These are phyloP conservation scores for Sebastes variabilis DNA, from an alignment of 2,797 vertebrate species.

Conservation along the genomic window DNA sequence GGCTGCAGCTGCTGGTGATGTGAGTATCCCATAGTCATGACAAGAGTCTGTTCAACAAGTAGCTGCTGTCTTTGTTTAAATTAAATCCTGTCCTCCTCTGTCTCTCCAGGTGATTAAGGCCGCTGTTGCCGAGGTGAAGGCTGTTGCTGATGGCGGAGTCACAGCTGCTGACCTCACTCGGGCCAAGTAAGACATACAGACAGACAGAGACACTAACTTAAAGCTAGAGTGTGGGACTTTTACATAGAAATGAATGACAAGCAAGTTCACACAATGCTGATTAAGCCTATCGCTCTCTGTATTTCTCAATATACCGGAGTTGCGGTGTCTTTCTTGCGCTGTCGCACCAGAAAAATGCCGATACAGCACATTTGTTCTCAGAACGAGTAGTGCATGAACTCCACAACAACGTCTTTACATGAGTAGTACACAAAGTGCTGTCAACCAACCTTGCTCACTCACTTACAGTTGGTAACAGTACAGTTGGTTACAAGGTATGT, in stretches of 20 bases:
- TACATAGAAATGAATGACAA: too few species aligned
- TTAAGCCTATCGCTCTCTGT: not conserved
- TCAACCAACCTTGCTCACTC: too few species aligned
- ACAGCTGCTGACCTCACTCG: constrained; percentile 84
- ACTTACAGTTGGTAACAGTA: too few species aligned
- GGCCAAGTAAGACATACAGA: constrained; percentile 89
- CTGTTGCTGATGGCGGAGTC: constrained; percentile 87
- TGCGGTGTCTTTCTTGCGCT: not conserved
- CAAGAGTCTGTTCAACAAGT: not conserved
- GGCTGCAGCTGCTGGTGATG: constrained; percentile 82
- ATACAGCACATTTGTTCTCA: too few species aligned
- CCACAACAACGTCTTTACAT: not conserved
- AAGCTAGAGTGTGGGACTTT: not conserved
- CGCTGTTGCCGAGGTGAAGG: constrained; percentile 88
- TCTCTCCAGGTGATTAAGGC: constrained; percentile 90
- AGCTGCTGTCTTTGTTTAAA: not conserved
- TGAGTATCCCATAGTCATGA: constrained; percentile 72
- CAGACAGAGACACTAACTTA: not conserved
- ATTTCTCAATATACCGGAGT: not conserved
- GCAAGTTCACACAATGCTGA: not conserved
- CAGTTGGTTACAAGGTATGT: too few species aligned
- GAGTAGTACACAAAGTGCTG: too few species aligned
- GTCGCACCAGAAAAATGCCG: not conserved
- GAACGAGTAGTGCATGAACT: too few species aligned
- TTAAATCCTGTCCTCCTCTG: not conserved